Evolutionary conservation across 1,140 invertebrate species (phyloP).

Genomic region (Arctopsyche grandis): DNA sequence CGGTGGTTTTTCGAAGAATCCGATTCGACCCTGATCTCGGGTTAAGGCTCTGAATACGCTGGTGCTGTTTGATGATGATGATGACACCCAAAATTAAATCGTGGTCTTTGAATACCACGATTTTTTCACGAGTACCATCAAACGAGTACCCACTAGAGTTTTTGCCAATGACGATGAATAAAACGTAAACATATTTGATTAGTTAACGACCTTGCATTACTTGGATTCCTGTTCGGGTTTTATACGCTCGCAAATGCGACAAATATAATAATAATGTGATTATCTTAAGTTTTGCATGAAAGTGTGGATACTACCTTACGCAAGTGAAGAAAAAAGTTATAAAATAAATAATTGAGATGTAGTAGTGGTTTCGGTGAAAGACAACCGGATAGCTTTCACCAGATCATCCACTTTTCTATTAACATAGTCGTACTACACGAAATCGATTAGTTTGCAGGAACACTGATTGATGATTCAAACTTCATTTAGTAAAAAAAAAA

Average conservation of each 20-base stretch:
- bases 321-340: not conserved
- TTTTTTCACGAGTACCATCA: not conserved
- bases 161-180: not conserved
- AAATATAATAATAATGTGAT: no score
- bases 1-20: not conserved
- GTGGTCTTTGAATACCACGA: not conserved
- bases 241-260: not conserved
- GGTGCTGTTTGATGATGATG: slow-evolving; percentile 33
- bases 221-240: slow-evolving; percentile 5
- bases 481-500: not conserved
- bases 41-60: not conserved
- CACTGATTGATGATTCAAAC: not conserved
- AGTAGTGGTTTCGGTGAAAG: not conserved
- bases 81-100: slow-evolving; percentile 28
- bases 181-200: slow-evolving; percentile 26
- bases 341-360: not conserved
- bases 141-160: no score
- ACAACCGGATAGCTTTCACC: slow-evolving; percentile 1
- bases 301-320: not conserved
- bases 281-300: not conserved
- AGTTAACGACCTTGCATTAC: slow-evolving; percentile 30
- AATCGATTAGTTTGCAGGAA: not conserved
- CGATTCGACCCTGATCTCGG: not conserved
- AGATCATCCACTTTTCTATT: not conserved
- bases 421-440: not conserved